These are phyloP conservation scores for Auanema sp. DNA, from an alignment of 2,888 invertebrate genomes.

Conservation along the genomic window DNA sequence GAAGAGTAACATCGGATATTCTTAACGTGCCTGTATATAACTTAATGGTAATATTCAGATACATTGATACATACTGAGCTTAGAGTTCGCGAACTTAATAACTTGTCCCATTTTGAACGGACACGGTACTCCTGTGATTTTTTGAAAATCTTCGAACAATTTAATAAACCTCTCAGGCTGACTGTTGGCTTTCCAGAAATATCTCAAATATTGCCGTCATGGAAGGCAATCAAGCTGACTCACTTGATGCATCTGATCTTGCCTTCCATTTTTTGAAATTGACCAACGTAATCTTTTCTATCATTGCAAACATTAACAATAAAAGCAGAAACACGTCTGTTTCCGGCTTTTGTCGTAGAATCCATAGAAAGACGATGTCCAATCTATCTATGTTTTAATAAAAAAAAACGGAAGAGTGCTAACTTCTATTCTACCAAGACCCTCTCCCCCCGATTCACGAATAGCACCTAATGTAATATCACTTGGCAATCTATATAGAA, in stretches of 20 bases:
- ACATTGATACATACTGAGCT: conserved; percentile 44
- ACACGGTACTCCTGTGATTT: conserved; percentile 39
- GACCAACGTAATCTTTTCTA: conserved; percentile 49
- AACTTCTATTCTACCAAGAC: conserved; percentile 34
- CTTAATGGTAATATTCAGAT: background rate
- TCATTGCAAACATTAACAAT: conserved; percentile 39
- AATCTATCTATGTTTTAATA: conserved; percentile 25
- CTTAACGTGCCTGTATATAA: conserved; percentile 51
- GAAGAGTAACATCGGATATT: conserved; percentile 53
- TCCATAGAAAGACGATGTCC: conserved; percentile 49
- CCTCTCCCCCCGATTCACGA: conserved; percentile 27
- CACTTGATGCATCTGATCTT: conserved; percentile 53
- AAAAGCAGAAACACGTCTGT: conserved; percentile 44
- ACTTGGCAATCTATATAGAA: conserved; percentile 28
- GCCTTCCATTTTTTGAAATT: conserved; percentile 61
- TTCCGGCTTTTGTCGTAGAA: conserved; percentile 48
- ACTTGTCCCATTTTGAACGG: conserved; percentile 58
- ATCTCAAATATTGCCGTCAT: conserved; percentile 28
- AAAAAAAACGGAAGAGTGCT: background rate
- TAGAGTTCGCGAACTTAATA: conserved; percentile 55
- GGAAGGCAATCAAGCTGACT: conserved; percentile 9
- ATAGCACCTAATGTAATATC: conserved; percentile 34
- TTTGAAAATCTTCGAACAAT: conserved; percentile 41
- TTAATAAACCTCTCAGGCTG: conserved; percentile 26
- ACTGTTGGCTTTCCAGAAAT: conserved; percentile 48